Conservation (phyloP, 2,888 invertebrate species). For the Pomacea canaliculata region DNA sequence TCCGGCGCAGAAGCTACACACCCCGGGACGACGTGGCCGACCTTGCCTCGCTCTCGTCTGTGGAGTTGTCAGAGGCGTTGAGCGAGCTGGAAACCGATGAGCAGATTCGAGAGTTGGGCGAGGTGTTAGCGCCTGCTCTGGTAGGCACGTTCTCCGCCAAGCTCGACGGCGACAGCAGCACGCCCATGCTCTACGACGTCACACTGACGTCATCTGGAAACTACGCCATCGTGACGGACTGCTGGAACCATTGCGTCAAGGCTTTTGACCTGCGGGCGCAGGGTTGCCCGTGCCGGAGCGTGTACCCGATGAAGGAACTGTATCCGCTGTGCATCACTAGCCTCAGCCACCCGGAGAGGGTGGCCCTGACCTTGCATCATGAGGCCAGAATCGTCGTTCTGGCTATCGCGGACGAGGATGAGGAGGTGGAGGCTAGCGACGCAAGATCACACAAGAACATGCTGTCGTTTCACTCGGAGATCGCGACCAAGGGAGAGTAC, state of each 20-base stretch:
- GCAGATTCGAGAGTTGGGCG: not conserved
- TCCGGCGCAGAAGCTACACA: not conserved
- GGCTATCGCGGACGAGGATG: not conserved
- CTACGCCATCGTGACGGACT: conserved; percentile 17
- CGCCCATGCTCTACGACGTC: conserved; percentile 19
- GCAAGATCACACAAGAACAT: not conserved
- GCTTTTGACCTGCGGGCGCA: conserved; percentile 15
- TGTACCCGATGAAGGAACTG: conserved; percentile 1
- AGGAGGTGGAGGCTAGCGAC: not conserved
- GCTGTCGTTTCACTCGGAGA: conserved; percentile 3
- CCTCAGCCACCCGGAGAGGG: conserved; percentile 8
- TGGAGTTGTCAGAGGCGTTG: not conserved
- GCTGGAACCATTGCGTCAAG: conserved; percentile 21
- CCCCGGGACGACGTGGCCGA: not conserved
- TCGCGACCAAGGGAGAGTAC: conserved; percentile 1
- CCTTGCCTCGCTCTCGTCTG: not conserved
- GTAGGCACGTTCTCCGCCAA: conserved; percentile 14
- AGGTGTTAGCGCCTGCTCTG: not conserved
- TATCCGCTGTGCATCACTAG: conserved; percentile 17
- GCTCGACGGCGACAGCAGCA: conserved; percentile 6
- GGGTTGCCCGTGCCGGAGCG: conserved; percentile 11
- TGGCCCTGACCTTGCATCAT: conserved; percentile 19
- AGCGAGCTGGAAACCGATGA: not conserved
- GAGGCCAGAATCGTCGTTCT: conserved; percentile 1
- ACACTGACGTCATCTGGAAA: conserved; percentile 2